Percentiles rank a stretch among this genome's conserved stretches.
These are phyloP conservation scores for Pseudeuparius sepicola DNA, from an alignment of 2,888 invertebrate genomes.

Conservation along the genomic window DNA sequence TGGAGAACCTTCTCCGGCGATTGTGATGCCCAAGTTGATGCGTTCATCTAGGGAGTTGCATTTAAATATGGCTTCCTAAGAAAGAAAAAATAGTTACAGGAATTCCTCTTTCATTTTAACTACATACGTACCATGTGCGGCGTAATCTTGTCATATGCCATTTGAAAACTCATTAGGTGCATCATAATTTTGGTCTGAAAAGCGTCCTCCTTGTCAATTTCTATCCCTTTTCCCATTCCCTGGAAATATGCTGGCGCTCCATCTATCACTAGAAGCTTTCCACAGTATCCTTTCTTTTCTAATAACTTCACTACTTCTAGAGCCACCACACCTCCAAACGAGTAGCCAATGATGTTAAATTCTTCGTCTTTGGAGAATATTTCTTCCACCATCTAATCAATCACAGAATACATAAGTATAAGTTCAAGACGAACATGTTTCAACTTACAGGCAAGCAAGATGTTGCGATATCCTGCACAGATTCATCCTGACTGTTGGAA, in stretches of 20 bases:
- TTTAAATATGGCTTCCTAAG: constrained; percentile 40
- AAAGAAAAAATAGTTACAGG: constrained; percentile 5
- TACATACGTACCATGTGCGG: constrained; percentile 31
- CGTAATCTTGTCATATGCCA: constrained; percentile 40
- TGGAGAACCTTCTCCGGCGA: constrained; percentile 8
- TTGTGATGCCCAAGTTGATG: constrained; percentile 12
- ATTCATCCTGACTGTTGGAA: constrained; percentile 39
- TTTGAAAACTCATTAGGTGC: constrained; percentile 40
- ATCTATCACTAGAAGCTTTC: constrained; percentile 65
- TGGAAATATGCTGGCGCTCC: constrained; percentile 62
- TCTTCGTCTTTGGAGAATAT: constrained; percentile 45
- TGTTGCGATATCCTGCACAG: constrained; percentile 44
- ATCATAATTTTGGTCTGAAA: constrained; percentile 46
- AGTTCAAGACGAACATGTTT: neutral
- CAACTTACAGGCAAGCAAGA: constrained; percentile 44
- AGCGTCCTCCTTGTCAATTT: constrained; percentile 39
- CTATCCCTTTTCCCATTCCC: constrained; percentile 39
- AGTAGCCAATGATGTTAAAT: constrained; percentile 77
- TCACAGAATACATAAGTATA: neutral
- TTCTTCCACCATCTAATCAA: constrained; percentile 46
- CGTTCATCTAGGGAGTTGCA: constrained; percentile 44
- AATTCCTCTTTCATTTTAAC: neutral
- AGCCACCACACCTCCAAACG: constrained; percentile 72
- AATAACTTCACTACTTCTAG: constrained; percentile 65
- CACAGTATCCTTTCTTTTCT: constrained; percentile 54